phyloP scores from a whole-genome alignment of 53 echinoderm and acorn worm species.

The Paelopatides confundens region DNA sequence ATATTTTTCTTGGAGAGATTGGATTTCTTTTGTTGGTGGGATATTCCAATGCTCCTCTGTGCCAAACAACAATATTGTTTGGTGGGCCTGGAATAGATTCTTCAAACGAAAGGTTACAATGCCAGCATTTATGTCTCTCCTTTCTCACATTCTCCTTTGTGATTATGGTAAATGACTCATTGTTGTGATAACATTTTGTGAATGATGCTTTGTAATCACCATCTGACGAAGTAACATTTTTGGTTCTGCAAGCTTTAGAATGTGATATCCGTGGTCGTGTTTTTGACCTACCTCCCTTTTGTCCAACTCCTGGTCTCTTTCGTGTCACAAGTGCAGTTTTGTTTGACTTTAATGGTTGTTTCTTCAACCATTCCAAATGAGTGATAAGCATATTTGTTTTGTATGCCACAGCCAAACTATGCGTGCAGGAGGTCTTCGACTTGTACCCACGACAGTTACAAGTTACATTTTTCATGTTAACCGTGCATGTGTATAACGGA shows the following conservation, averaged over 20 bases:
- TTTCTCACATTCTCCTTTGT: slow-evolving; percentile 38
- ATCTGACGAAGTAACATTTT: background rate
- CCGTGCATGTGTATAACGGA: slow-evolving; percentile 26
- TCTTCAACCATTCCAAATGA: slow-evolving; percentile 54
- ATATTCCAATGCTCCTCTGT: slow-evolving; percentile 50
- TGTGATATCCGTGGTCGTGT: background rate
- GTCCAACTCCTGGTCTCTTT: slow-evolving; percentile 51
- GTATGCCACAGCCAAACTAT: slow-evolving; percentile 52
- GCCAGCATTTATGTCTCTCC: slow-evolving; percentile 46
- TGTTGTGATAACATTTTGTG: slow-evolving; percentile 50
- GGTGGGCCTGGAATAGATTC: slow-evolving; percentile 36
- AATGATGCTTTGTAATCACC: slow-evolving; percentile 11
- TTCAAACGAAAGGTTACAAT: slow-evolving; percentile 43
- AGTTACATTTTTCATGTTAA: slow-evolving; percentile 45
- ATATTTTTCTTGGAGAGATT: background rate
- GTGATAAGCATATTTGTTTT: slow-evolving; percentile 15
- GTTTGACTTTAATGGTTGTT: slow-evolving; percentile 43
- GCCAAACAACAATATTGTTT: slow-evolving; percentile 37
- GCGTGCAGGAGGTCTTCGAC: slow-evolving; percentile 50
- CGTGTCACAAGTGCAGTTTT: slow-evolving; percentile 46
- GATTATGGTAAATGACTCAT: slow-evolving; percentile 21
- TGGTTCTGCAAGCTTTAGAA: slow-evolving; percentile 19
- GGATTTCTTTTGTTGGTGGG: background rate
- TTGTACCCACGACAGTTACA: slow-evolving; percentile 53
- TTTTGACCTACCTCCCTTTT: slow-evolving; percentile 47